A percentile compares a stretch with the other conserved stretches of the same genome.
phyloP scores from a whole-genome alignment of 2,113 vertebrate species.

The Polyodon spathula region DNA sequence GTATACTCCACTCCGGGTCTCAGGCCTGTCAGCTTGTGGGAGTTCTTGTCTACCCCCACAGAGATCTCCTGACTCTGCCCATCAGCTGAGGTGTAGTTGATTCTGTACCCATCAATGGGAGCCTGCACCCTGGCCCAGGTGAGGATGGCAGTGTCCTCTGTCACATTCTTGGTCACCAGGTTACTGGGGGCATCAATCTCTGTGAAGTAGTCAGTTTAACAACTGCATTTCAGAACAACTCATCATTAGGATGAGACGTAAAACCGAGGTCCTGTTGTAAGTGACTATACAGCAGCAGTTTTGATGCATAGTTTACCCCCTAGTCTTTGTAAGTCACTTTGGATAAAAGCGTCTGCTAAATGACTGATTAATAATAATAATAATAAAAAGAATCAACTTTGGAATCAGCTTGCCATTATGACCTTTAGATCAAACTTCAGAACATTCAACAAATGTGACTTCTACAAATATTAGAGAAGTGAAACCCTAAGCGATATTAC shows the following conservation, averaged over 20 bases:
- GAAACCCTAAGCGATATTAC: too few species aligned
- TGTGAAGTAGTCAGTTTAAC: slow-evolving; percentile 15
- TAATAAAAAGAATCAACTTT: too few species aligned
- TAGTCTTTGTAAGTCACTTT: background rate
- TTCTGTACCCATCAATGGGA: slow-evolving; percentile 57
- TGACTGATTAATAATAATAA: too few species aligned
- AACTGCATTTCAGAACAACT: too few species aligned
- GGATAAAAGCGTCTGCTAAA: background rate
- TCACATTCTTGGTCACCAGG: slow-evolving; percentile 46
- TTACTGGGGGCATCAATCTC: slow-evolving; percentile 52
- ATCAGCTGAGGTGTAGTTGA: slow-evolving; percentile 57
- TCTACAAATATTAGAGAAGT: too few species aligned
- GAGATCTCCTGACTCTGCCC: slow-evolving; percentile 49
- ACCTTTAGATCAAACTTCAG: too few species aligned
- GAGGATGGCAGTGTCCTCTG: slow-evolving; percentile 54
- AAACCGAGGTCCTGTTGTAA: too few species aligned
- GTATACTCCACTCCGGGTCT: slow-evolving; percentile 57
- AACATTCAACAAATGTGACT: too few species aligned
- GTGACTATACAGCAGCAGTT: background rate
- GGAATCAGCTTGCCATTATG: too few species aligned
- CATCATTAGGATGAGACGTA: too few species aligned
- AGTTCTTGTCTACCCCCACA: slow-evolving; percentile 42
- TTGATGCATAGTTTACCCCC: background rate
- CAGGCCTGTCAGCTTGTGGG: slow-evolving; percentile 44
- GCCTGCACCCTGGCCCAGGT: slow-evolving; percentile 60